Base-by-base conservation (phyloP, 1,140 invertebrate species). In the Microplitis mediator region DNA sequence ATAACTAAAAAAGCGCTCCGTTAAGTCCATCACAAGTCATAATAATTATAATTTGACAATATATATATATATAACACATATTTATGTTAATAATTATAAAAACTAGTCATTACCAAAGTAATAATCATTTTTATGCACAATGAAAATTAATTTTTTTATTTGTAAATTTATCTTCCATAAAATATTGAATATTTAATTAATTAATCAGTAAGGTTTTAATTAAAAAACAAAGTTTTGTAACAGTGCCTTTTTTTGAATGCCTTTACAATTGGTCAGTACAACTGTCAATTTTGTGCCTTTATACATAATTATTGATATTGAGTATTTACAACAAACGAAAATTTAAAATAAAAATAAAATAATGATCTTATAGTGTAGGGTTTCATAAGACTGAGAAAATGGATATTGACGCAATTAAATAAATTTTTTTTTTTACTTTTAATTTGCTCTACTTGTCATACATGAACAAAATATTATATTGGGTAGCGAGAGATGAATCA, bases 81-180 rank as follows among this genome's bases (percentile, higher is more conserved):
- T 67, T 56, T 71, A 74, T 36, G 35, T 63, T 79, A 80, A 75
- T 68, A 76, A 80, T 79, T 79, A 76, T 82, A 83, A 83, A 81
- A 84, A 82, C 86, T 87, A 87, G 86, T 87, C 86, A 86, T 86
- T 86, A 86, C 86, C 86, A 87, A 86, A 86, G 84, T 86, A 82
- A 85, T 76, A 81, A 80, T 45, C 54, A 3, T 45, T 72, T 36
- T 51, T 66, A 31, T 23, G 13, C 11, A 58, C n/a, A 61, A 69
- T 16, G n/a, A 36, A 23, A 11, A 35, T 68, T 31, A n/a, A 9
- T 56, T 13, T 13, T 13, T 56, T 36, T 36, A 69, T n/a, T 4
- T 8, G n/a, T 23, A 69, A 60, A 13, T 39, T 36, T 52, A 60
- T 60, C 54, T 39, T 60, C 67, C 39, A 45, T 45, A 9, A 6